phyloP scores from a whole-genome alignment of 2,888 invertebrate genomes.

The Diogma glabrata region DNA sequence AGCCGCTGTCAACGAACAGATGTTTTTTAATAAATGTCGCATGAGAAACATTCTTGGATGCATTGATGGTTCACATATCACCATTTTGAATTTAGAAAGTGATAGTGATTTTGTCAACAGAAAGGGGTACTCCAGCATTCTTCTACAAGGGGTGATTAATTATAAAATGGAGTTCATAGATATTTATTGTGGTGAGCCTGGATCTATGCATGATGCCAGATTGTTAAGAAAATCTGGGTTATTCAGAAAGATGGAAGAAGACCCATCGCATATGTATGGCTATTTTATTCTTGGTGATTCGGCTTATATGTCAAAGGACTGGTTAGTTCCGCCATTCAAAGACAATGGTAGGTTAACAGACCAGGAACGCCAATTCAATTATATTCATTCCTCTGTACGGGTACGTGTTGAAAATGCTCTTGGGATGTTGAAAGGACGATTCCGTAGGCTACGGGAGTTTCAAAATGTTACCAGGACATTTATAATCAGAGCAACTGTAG shows the following conservation, averaged over 20 bases:
- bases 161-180: conserved; percentile 21
- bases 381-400: conserved; percentile 21
- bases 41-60: not conserved
- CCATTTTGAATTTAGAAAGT: not conserved
- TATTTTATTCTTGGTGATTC: not conserved
- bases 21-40: conserved; percentile 1
- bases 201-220: not conserved
- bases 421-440: conserved; percentile 24
- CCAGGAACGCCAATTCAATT: conserved; percentile 20
- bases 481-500: not conserved
- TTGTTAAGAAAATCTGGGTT: conserved; percentile 18
- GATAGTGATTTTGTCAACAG: conserved; percentile 13
- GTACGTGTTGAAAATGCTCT: conserved; percentile 24
- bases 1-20: not conserved
- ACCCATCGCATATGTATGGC: not conserved
- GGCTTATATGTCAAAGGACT: not conserved
- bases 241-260: conserved; percentile 8
- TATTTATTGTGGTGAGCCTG: conserved; percentile 17
- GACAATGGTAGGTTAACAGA: not conserved
- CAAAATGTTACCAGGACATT: not conserved
- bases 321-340: not conserved
- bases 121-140: conserved; percentile 18
- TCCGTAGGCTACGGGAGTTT: conserved; percentile 19
- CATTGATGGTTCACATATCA: conserved; percentile 3
- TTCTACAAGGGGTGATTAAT: conserved; percentile 24